A percentile compares a stretch with the other conserved stretches of the same genome.
Evolutionary conservation across 2,888 invertebrate genomes (phyloP).

Genomic region (Isotomurus palustris): DNA sequence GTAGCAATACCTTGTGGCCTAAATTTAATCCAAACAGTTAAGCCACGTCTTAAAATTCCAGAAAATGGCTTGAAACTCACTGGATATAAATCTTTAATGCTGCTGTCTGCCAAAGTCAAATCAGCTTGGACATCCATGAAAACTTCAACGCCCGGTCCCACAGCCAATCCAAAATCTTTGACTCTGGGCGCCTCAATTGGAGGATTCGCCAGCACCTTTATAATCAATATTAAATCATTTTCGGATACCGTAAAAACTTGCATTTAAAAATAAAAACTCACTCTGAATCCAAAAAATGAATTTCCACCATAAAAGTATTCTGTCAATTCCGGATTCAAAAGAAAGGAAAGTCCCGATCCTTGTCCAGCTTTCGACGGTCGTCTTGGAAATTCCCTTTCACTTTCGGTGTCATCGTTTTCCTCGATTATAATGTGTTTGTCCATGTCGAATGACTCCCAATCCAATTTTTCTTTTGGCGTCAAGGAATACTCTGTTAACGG

Average conservation of each 20-base stretch:
- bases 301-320: neutral
- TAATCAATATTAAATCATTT: neutral
- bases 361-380: neutral
- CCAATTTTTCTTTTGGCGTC: no score
- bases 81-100: no score
- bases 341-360: constrained; percentile 4
- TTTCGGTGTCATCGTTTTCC: neutral
- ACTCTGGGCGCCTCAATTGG: neutral
- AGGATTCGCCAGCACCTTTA: neutral
- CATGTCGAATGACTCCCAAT: no score
- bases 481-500: no score
- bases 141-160: neutral
- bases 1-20: no score
- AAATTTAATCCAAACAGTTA: no score
- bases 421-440: neutral
- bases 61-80: no score
- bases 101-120: neutral
- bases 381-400: neutral
- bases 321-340: neutral
- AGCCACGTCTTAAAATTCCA: no score
- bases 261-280: neutral
- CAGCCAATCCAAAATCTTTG: neutral
- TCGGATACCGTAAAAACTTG: neutral
- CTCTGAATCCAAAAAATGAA: neutral
- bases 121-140: neutral